phyloP scores from a whole-genome alignment of 2,113 vertebrate genomes.

The Ailurus styani region DNA sequence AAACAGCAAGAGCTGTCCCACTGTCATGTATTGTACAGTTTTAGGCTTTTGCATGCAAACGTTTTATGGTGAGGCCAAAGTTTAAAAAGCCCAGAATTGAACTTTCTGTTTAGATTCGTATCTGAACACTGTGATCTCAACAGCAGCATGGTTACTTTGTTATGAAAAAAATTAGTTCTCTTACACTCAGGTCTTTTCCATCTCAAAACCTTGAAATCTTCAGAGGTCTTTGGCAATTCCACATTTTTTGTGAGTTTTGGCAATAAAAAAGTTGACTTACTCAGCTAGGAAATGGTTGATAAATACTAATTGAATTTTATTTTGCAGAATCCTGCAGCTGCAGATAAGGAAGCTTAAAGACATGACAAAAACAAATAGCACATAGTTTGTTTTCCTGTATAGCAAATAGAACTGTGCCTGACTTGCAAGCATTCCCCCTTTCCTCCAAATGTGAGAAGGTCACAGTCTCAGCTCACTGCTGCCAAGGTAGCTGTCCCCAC shows the following conservation, averaged over 20 bases:
- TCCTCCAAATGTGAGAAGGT: slow-evolving; percentile 35
- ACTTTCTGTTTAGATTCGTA: not conserved
- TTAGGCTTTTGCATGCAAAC: not conserved
- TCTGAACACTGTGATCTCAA: slow-evolving; percentile 38
- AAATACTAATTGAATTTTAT: slow-evolving; percentile 76
- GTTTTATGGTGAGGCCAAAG: not conserved
- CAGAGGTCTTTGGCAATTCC: slow-evolving; percentile 42
- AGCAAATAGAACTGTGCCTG: not conserved
- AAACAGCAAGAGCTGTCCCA: too few species aligned
- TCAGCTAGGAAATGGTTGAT: slow-evolving; percentile 60
- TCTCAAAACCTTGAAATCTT: slow-evolving; percentile 51
- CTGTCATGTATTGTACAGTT: not conserved
- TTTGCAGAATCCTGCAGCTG: slow-evolving; percentile 66
- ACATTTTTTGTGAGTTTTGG: slow-evolving; percentile 61
- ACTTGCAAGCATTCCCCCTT: not conserved
- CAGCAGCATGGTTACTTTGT: not conserved
- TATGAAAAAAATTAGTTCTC: not conserved
- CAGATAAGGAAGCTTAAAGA: slow-evolving; percentile 72
- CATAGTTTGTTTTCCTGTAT: slow-evolving; percentile 33
- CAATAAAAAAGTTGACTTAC: slow-evolving; percentile 64
- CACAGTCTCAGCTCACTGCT: not conserved
- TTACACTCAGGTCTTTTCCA: not conserved
- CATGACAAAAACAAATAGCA: slow-evolving; percentile 59
- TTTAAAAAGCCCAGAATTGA: not conserved
- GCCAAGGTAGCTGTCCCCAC: not conserved